Evolutionary conservation across 2,888 invertebrate genomes (phyloP).

Genomic region (Drosophila rubida): DNA sequence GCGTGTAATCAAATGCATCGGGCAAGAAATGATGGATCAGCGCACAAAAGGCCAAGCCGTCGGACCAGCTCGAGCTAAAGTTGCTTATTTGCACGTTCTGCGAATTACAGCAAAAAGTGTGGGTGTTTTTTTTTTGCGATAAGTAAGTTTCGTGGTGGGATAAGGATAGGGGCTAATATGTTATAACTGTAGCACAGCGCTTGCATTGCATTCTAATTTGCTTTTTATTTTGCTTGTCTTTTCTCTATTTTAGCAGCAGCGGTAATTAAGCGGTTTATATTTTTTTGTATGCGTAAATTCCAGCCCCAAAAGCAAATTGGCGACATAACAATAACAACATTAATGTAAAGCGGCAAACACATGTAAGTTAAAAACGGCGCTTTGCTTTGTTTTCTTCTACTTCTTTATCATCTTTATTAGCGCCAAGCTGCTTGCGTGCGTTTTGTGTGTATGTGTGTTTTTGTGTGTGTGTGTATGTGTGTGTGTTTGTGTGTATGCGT

Average conservation of each 20-base stretch:
- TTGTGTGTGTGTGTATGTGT: constrained; percentile 29
- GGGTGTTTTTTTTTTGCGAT: constrained; percentile 7
- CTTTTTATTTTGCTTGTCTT: not conserved
- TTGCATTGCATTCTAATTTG: constrained; percentile 12
- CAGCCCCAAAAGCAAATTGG: constrained; percentile 56
- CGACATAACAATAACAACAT: constrained; percentile 35
- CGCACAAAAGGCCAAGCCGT: constrained; percentile 99
- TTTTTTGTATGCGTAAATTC: constrained; percentile 36
- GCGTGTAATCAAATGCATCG: constrained; percentile 97
- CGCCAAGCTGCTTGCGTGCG: constrained; percentile 38
- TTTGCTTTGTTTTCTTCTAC: constrained; percentile 13
- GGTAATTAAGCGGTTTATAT: constrained; percentile 28
- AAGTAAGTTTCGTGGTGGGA: constrained; percentile 8
- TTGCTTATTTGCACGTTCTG: constrained; percentile 99
- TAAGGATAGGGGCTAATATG: not conserved
- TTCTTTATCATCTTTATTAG: constrained; percentile 13
- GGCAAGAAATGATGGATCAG: constrained; percentile 99
- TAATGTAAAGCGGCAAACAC: constrained; percentile 27
- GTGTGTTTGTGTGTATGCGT: constrained; percentile 29
- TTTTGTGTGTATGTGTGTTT: constrained; percentile 33
- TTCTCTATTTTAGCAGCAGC: constrained; percentile 22
- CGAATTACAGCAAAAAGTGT: constrained; percentile 66
- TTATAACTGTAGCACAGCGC: constrained; percentile 18
- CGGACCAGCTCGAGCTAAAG: constrained; percentile 99
- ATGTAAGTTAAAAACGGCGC: constrained; percentile 30